Base-by-base conservation (phyloP, 2,797 vertebrate genomes). In the Pantherophis alleghaniensis region DNA sequence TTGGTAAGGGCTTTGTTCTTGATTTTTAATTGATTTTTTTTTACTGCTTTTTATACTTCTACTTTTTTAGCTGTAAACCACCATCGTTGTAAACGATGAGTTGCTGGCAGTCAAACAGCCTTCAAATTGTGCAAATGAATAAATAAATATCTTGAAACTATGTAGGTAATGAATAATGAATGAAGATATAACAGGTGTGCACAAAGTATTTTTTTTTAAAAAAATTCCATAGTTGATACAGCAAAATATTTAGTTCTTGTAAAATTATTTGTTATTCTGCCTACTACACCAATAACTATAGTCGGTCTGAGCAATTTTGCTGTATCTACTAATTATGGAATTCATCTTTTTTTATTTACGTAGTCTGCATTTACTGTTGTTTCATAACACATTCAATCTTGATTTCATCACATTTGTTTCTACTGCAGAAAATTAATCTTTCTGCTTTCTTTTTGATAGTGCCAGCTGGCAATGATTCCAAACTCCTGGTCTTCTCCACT, bases 401-500 rank as follows among this genome's bases (percentile, higher is more conserved):
- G 79, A 83, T 83, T 83, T 83, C 42, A 95, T 90, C 92, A 86
- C 22, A 90, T 74, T 55, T 83, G 22, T 47, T 83, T 83, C 10
- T 83, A 24, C 42, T 83, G 79, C 79, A 83, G 79, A 24, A 83
- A 83, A 83, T 47, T 83, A 83, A 83, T 47, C 79, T 83, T 83
- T 24, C 79, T 47, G 22, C 4, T 83, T 24, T 42, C 74, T 83
- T 83, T 22, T 83, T 83, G 22, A 83, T 83, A 11, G 10, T 83
- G 42, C 42, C 79, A 26, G 79, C 79, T 83, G 79, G 79, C 79
- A 83, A 24, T 24, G 37, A 83, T 47, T 83, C 74, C 74, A 24
- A 83, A 83, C 24, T 83, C 42, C 79, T 47, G 22, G 22, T 24
- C 20, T 47, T 83, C 20, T 47, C 79, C 42, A 47, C 79, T 47